Percentiles rank a stretch among this genome's conserved stretches.
These are phyloP conservation scores for Lathronympha strigana DNA, from an alignment of 2,888 invertebrate species.

Conservation along the genomic window DNA sequence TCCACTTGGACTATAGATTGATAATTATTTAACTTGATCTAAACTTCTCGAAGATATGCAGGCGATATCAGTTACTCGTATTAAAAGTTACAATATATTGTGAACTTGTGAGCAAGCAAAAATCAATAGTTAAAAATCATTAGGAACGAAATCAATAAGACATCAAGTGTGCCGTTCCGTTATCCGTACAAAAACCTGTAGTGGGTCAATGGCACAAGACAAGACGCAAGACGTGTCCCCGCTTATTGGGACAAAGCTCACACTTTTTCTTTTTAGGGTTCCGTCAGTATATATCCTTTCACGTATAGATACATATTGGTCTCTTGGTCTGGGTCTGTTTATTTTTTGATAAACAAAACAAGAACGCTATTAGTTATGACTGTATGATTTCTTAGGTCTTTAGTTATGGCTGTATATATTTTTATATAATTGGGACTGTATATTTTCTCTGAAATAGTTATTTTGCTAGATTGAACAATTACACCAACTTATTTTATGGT, in stretches of 20 bases:
- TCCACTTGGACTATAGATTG: too few species aligned
- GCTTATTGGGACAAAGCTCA: conserved; percentile 51
- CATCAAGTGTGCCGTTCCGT: conserved; percentile 78
- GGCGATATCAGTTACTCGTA: background rate
- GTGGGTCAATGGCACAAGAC: conserved; percentile 78
- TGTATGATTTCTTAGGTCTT: too few species aligned
- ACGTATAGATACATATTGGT: too few species aligned
- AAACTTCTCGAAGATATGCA: background rate
- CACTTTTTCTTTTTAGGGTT: conserved; percentile 50
- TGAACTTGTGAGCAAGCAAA: conserved; percentile 45
- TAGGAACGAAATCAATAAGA: conserved; percentile 75
- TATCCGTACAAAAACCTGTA: conserved; percentile 78
- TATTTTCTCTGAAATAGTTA: too few species aligned
- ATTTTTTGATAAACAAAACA: too few species aligned
- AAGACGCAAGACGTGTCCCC: conserved; percentile 50
- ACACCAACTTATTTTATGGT: too few species aligned
- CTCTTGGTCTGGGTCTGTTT: too few species aligned
- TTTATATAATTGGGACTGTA: too few species aligned
- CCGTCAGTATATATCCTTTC: conserved; percentile 40
- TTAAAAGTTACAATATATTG: conserved; percentile 42
- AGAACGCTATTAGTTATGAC: too few species aligned
- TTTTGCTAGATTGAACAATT: too few species aligned
- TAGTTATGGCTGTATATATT: too few species aligned
- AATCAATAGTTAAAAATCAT: conserved; percentile 64
- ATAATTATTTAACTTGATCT: too few species aligned